These are phyloP conservation scores for Alectoris magna DNA, from an alignment of 2,797 vertebrate species.

Conservation along the genomic window DNA sequence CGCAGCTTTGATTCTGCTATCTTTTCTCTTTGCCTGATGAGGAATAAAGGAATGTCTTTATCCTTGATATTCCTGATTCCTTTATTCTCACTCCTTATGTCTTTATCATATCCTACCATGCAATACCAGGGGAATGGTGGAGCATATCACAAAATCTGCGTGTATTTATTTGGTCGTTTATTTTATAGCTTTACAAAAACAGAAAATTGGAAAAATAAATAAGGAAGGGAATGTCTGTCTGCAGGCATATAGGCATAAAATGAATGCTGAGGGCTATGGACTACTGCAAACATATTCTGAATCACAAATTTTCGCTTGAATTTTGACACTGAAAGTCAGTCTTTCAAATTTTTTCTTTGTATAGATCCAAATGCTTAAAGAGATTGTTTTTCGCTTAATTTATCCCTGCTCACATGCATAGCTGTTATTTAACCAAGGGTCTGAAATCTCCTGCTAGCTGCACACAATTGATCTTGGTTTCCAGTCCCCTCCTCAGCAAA, in stretches of 20 bases:
- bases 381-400: neutral
- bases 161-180: neutral
- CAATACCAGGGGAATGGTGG: neutral
- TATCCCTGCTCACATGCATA: neutral
- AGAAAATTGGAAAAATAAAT: neutral
- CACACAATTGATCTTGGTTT: neutral
- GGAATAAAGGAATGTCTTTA: neutral
- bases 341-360: neutral
- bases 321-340: conserved; percentile 24
- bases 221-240: neutral
- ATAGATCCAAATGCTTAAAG: neutral
- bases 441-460: conserved; percentile 4
- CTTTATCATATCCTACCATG: neutral
- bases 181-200: neutral
- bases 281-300: neutral
- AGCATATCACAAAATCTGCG: neutral
- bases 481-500: neutral
- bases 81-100: neutral
- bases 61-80: neutral
- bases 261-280: neutral
- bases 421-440: neutral
- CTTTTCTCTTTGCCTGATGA: neutral
- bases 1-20: fast-evolving
- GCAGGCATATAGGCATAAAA: neutral
- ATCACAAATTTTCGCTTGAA: conserved; percentile 9